These are phyloP conservation scores for Drosophila kurseongensis DNA, from an alignment of 1,140 invertebrate species.

Conservation along the genomic window DNA sequence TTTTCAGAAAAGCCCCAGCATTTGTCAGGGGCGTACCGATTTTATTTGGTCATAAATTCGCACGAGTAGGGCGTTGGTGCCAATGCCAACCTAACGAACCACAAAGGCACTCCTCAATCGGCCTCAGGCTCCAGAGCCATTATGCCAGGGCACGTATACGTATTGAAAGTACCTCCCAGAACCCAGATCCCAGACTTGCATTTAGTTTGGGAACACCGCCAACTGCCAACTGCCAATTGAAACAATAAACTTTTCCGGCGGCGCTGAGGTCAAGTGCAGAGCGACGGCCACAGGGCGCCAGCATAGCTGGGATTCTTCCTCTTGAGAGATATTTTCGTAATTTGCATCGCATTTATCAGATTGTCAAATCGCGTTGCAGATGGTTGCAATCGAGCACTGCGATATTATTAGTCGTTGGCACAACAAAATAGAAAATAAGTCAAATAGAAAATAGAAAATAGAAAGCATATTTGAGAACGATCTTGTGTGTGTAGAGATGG, in stretches of 20 bases:
- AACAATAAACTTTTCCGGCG: conserved; percentile 22
- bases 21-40: conserved; percentile 51
- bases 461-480: conserved; percentile 25
- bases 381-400: conserved; percentile 53
- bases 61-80: conserved; percentile 53
- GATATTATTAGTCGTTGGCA: conserved; percentile 47
- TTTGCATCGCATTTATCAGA: conserved; percentile 56
- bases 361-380: conserved; percentile 59
- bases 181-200: background rate
- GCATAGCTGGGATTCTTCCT: conserved; percentile 37
- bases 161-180: too few species aligned
- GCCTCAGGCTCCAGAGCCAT: conserved; percentile 6
- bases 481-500: background rate
- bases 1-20: conserved; percentile 53
- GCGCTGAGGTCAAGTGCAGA: conserved; percentile 61
- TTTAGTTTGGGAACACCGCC: background rate
- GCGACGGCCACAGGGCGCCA: conserved; percentile 52
- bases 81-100: conserved; percentile 38
- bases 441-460: conserved; percentile 20
- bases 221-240: background rate
- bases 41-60: conserved; percentile 74
- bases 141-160: conserved; percentile 16
- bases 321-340: conserved; percentile 39
- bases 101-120: too few species aligned
- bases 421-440: background rate